Percentiles rank a stretch among this genome's conserved stretches.
Evolutionary conservation across 2,888 invertebrate genomes (phyloP).

Genomic region (Dryomyza anilis): DNA sequence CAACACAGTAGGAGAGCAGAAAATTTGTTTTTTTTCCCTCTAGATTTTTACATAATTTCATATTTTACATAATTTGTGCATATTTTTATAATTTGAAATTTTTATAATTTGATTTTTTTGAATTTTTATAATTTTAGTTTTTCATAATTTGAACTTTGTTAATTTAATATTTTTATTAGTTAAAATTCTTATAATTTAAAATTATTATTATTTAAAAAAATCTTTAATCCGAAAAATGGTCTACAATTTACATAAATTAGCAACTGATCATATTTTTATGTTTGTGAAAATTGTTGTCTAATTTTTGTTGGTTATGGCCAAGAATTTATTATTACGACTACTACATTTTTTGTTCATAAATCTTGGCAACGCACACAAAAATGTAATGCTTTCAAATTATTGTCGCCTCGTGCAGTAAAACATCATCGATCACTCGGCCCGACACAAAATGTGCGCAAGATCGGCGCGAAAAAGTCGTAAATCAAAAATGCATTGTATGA

Average conservation of each 20-base stretch:
- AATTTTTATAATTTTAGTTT: neutral
- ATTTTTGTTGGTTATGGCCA: neutral
- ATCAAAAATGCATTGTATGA: neutral
- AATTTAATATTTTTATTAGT: neutral
- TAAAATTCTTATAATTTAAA: neutral
- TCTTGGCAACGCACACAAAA: neutral
- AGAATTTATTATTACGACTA: neutral
- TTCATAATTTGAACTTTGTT: neutral
- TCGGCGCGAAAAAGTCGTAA: conserved; percentile 1
- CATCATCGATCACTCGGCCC: conserved; percentile 18
- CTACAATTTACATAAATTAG: neutral
- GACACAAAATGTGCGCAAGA: conserved; percentile 19
- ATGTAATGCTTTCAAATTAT: conserved; percentile 15
- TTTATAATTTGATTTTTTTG: neutral
- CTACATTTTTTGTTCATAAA: neutral
- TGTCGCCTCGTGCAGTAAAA: conserved; percentile 12
- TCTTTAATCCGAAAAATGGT: neutral
- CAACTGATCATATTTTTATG: neutral
- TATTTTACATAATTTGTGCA: neutral
- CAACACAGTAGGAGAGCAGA: neutral
- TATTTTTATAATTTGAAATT: neutral
- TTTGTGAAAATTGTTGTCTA: neutral
- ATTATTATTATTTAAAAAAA: neutral
- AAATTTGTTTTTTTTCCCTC: neutral
- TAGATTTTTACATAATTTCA: neutral